Conservation (phyloP, 2,888 invertebrate species). For the Lacanobia oleracea region DNA sequence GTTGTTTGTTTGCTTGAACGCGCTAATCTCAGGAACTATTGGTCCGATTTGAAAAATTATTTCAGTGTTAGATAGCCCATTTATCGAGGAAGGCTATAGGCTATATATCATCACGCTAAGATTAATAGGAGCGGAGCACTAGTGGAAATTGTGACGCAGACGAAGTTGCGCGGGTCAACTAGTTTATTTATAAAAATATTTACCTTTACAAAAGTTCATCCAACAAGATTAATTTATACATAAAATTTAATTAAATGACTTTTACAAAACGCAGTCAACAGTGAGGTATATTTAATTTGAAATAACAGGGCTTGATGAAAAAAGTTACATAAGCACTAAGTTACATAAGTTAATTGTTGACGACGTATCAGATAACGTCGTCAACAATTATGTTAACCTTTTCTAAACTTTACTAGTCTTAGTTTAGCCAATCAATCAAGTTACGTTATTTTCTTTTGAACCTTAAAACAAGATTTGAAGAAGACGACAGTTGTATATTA, state of each 20-base stretch:
- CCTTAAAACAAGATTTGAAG: slow-evolving; percentile 21
- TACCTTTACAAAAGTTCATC: not conserved
- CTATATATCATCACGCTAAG: too few species aligned
- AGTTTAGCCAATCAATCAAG: slow-evolving; percentile 42
- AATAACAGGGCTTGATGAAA: slow-evolving; percentile 46
- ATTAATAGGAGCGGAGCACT: too few species aligned
- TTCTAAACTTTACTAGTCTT: slow-evolving; percentile 23
- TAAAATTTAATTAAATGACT: slow-evolving; percentile 13
- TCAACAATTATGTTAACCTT: too few species aligned
- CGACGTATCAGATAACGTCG: too few species aligned
- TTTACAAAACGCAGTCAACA: slow-evolving; percentile 12
- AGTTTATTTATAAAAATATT: not conserved
- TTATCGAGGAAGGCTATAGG: too few species aligned
- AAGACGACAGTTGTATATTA: slow-evolving; percentile 25
- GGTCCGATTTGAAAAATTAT: too few species aligned
- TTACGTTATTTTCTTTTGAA: slow-evolving; percentile 21
- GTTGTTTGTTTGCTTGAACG: too few species aligned
- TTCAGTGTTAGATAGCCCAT: too few species aligned
- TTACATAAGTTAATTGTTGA: slow-evolving; percentile 11
- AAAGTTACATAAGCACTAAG: slow-evolving; percentile 41
- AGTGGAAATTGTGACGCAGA: too few species aligned
- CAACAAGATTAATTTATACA: not conserved
- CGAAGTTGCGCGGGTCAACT: too few species aligned
- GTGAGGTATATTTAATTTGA: slow-evolving; percentile 45
- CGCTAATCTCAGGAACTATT: too few species aligned